A percentile compares a stretch with the other conserved stretches of the same genome.
phyloP scores from a whole-genome alignment of 2,888 invertebrate genomes.

The Xestia sexstrigata region DNA sequence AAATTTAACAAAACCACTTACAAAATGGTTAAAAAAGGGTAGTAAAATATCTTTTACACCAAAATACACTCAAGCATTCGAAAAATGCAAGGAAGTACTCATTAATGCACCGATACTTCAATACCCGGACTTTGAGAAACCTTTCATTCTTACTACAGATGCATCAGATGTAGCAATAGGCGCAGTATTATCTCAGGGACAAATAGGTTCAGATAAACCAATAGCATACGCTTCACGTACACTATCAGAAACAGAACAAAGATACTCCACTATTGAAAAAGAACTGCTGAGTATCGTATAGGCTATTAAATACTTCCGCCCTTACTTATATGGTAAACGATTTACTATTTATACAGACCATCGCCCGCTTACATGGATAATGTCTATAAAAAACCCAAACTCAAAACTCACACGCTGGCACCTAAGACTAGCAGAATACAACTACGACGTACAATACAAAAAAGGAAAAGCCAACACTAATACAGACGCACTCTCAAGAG shows the following conservation, averaged over 20 bases:
- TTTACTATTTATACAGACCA: constrained; percentile 80
- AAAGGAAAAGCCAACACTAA: constrained; percentile 66
- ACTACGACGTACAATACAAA: constrained; percentile 49
- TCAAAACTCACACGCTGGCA: constrained; percentile 65
- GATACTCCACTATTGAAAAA: constrained; percentile 71
- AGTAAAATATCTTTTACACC: background rate
- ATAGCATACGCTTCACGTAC: constrained; percentile 66
- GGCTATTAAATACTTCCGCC: constrained; percentile 63
- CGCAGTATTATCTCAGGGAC: constrained; percentile 68
- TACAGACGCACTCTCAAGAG: constrained; percentile 66
- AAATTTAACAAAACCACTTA: background rate
- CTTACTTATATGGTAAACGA: constrained; percentile 74
- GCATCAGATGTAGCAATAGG: constrained; percentile 67
- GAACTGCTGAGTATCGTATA: constrained; percentile 75
- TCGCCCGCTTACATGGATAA: constrained; percentile 74
- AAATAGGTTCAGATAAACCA: constrained; percentile 65
- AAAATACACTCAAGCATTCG: background rate
- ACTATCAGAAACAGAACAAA: constrained; percentile 61
- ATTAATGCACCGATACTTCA: background rate
- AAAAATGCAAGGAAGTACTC: background rate
- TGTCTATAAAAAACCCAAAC: constrained; percentile 73
- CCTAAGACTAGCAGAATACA: background rate
- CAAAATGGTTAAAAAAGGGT: background rate
- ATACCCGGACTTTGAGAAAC: constrained; percentile 74
- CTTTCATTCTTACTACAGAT: constrained; percentile 67